These are phyloP conservation scores for Macrochelys suwanniensis DNA, from an alignment of 2,797 vertebrate genomes.

Conservation along the genomic window DNA sequence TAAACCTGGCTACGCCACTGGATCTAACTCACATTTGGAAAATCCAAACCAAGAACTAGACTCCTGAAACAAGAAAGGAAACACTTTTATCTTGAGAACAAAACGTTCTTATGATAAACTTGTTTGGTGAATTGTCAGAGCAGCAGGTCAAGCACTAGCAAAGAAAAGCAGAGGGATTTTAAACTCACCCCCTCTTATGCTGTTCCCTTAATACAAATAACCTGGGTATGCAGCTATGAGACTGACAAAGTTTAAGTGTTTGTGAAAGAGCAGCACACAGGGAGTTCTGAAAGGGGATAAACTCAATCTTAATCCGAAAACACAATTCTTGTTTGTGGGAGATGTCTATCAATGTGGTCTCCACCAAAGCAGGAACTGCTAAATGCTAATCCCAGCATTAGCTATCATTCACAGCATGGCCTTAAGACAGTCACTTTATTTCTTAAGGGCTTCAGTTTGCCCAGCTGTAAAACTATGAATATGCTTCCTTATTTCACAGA, in stretches of 20 bases:
- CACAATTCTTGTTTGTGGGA: fast-evolving
- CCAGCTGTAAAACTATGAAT: neutral
- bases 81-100: neutral
- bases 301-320: neutral
- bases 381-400: neutral
- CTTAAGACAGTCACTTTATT: fast-evolving
- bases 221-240: fast-evolving
- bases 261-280: fast-evolving
- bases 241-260: neutral
- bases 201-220: neutral
- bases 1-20: too few relatives aligned
- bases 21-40: fast-evolving
- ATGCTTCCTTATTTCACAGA: neutral
- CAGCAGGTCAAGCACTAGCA: neutral
- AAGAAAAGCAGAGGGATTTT: neutral
- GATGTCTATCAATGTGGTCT: fast-evolving
- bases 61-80: neutral
- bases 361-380: neutral
- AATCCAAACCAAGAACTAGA: fast-evolving
- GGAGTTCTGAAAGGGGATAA: neutral
- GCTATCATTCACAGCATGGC: neutral
- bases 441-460: too few relatives aligned
- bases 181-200: neutral
- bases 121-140: neutral
- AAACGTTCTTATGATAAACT: neutral